A percentile compares a stretch with the other conserved stretches of the same genome.
These are phyloP conservation scores for Atrina japonica DNA, from an alignment of 2,888 invertebrate genomes.

Conservation along the genomic window DNA sequence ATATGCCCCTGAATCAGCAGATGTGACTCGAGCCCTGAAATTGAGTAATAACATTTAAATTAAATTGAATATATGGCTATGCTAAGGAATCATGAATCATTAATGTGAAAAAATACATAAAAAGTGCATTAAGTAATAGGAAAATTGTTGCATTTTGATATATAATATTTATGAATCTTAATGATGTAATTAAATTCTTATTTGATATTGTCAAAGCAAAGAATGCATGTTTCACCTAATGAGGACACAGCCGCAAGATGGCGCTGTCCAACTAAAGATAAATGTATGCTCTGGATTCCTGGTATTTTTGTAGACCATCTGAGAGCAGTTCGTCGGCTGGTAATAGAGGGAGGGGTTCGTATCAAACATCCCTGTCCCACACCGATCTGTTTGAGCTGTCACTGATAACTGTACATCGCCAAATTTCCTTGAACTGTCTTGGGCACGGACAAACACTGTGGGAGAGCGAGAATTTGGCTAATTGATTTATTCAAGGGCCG, in stretches of 20 bases:
- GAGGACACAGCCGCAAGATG: constrained; percentile 55
- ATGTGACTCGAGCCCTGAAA: constrained; percentile 51
- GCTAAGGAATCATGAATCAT: too few species aligned
- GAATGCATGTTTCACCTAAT: constrained; percentile 45
- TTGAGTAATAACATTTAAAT: not conserved
- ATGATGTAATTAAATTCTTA: not conserved
- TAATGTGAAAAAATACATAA: too few species aligned
- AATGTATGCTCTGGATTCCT: constrained; percentile 44
- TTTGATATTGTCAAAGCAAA: constrained; percentile 10
- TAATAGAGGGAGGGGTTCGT: constrained; percentile 38
- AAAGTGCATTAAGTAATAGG: too few species aligned
- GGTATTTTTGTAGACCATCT: constrained; percentile 50
- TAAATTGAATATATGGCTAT: too few species aligned
- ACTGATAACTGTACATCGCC: constrained; percentile 30
- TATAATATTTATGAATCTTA: too few species aligned
- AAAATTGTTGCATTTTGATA: too few species aligned
- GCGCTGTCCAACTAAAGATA: constrained; percentile 54
- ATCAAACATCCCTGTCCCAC: constrained; percentile 47
- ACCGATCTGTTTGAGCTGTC: constrained; percentile 30
- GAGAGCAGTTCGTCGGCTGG: constrained; percentile 49
- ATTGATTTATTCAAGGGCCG: constrained; percentile 6
- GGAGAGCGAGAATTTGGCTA: constrained; percentile 13
- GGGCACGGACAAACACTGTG: constrained; percentile 37
- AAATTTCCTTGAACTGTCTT: constrained; percentile 31
- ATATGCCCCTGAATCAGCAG: constrained; percentile 51